phyloP scores from a whole-genome alignment of 2,113 vertebrate genomes.

The Ceratotherium simum region DNA sequence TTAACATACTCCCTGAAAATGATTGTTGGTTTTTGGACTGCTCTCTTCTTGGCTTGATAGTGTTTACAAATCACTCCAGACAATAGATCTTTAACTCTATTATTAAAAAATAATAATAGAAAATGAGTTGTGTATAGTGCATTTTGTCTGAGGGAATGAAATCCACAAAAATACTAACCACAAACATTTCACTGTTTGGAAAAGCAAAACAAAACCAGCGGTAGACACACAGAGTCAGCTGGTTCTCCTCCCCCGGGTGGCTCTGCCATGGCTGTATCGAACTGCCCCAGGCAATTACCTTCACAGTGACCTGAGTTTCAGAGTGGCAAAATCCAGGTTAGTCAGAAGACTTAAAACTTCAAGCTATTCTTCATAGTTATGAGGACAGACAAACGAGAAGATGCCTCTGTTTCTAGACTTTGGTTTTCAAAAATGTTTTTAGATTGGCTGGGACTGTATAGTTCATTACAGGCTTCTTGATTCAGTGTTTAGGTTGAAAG shows the following conservation, averaged over 20 bases:
- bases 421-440: slow-evolving; percentile 74
- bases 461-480: slow-evolving; percentile 73
- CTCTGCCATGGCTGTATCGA: slow-evolving; percentile 7
- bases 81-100: slow-evolving; percentile 77
- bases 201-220: slow-evolving; percentile 69
- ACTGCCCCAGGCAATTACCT: slow-evolving; percentile 22
- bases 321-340: not conserved
- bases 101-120: slow-evolving; percentile 59
- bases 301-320: slow-evolving; percentile 7
- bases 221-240: slow-evolving; percentile 45
- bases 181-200: slow-evolving; percentile 78
- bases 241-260: slow-evolving; percentile 54
- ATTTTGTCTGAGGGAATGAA: slow-evolving; percentile 79
- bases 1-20: slow-evolving; percentile 73
- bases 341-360: slow-evolving; percentile 29
- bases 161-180: slow-evolving; percentile 76
- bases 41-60: slow-evolving; percentile 77
- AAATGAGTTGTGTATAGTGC: slow-evolving; percentile 58
- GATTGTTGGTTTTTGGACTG: slow-evolving; percentile 68
- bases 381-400: slow-evolving; percentile 32
- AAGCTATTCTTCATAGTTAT: not conserved
- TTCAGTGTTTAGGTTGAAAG: slow-evolving; percentile 79
- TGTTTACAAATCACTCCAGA: slow-evolving; percentile 83
- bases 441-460: slow-evolving; percentile 34
- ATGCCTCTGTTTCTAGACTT: slow-evolving; percentile 57